These are phyloP conservation scores for Brachirus orientalis DNA, from an alignment of 2,113 vertebrate species.

Conservation along the genomic window DNA sequence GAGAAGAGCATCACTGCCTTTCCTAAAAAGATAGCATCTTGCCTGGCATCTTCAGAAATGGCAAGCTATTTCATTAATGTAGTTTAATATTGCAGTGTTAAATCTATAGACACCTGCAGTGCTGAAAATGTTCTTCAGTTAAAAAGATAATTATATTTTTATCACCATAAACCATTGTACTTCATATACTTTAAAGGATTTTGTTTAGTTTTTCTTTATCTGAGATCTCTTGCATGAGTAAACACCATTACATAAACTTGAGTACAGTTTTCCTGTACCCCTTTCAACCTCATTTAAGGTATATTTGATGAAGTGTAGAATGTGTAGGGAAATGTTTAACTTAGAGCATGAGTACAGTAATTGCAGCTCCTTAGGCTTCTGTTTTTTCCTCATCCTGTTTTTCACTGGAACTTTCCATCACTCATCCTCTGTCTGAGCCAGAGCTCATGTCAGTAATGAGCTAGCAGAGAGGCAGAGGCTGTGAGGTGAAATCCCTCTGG, in stretches of 20 bases:
- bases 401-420: slow-evolving; percentile 56
- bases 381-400: slow-evolving; percentile 42
- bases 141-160: too few relatives aligned
- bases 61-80: not conserved
- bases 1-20: too few relatives aligned
- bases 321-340: not conserved
- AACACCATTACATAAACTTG: not conserved
- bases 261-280: not conserved
- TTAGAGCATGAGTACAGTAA: not conserved
- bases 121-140: too few relatives aligned
- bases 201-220: not conserved
- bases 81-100: not conserved
- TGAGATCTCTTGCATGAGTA: not conserved
- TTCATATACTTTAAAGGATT: not conserved
- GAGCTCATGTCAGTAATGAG: slow-evolving; percentile 79
- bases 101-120: not conserved
- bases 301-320: not conserved
- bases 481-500: slow-evolving; percentile 77
- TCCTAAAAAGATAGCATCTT: not conserved
- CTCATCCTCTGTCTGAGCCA: slow-evolving; percentile 62
- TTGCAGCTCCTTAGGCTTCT: slow-evolving; percentile 34
- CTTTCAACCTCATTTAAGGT: not conserved
- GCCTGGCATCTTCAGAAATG: not conserved
- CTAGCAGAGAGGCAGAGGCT: slow-evolving; percentile 67
- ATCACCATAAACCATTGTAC: too few relatives aligned